Conservation (phyloP, 1,140 invertebrate genomes). For the Calosoma granatense region DNA sequence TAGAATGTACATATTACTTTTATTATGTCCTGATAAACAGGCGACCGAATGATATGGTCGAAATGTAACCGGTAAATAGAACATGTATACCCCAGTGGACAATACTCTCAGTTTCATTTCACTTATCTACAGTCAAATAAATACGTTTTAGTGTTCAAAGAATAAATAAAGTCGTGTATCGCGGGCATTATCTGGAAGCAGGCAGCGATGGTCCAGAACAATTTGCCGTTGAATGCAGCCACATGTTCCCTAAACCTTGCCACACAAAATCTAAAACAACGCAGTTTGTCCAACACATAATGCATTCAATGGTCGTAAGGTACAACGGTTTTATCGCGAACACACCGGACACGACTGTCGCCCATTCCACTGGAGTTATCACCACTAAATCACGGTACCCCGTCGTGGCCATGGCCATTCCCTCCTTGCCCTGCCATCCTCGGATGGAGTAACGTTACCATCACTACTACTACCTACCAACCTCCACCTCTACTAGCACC, state of each 20-base stretch:
- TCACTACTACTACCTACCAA: no score
- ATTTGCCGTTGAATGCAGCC: background rate
- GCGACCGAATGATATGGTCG: no score
- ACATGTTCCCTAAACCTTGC: background rate
- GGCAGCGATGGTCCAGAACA: background rate
- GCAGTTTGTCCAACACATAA: background rate
- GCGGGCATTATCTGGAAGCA: background rate
- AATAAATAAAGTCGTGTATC: background rate
- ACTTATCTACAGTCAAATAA: background rate
- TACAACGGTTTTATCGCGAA: background rate
- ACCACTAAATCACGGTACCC: background rate
- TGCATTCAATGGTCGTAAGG: conserved; percentile 6
- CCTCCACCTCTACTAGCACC: no score
- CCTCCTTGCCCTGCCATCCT: no score
- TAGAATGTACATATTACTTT: no score
- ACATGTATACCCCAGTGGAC: background rate
- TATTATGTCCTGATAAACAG: no score
- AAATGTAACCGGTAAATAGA: no score
- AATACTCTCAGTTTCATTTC: background rate
- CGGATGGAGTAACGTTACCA: no score
- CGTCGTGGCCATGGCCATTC: background rate
- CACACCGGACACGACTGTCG: conserved; percentile 2
- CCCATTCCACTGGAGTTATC: background rate
- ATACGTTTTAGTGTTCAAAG: background rate
- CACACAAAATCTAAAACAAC: background rate